These are phyloP conservation scores for Artemia sp. DNA, from an alignment of 2,888 invertebrate genomes.

Conservation along the genomic window DNA sequence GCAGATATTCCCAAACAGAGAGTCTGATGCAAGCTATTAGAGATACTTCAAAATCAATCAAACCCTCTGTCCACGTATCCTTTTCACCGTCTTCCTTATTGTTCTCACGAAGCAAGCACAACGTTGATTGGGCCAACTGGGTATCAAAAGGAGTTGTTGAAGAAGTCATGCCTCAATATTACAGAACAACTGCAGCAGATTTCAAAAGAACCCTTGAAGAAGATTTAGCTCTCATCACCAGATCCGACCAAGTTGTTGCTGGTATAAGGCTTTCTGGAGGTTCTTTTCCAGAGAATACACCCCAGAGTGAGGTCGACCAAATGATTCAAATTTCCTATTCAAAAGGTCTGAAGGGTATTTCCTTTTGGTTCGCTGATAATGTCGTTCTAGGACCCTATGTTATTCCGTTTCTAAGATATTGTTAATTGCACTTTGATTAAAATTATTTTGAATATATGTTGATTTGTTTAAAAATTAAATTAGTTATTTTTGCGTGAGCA, in stretches of 20 bases:
- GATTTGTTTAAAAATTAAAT: too few relatives aligned
- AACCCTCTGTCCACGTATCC: constrained; percentile 14
- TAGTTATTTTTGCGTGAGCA: too few relatives aligned
- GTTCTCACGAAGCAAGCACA: constrained; percentile 18
- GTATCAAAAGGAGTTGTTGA: constrained; percentile 16
- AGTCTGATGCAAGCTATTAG: constrained; percentile 18
- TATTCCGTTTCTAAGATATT: constrained; percentile 6
- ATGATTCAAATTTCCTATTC: constrained; percentile 19
- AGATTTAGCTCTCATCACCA: constrained; percentile 17
- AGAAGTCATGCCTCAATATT: constrained; percentile 20
- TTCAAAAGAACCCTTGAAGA: constrained; percentile 16
- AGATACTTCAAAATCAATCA: constrained; percentile 11
- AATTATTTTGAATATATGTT: too few relatives aligned
- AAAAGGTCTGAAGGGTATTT: constrained; percentile 20
- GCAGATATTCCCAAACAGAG: constrained; percentile 15
- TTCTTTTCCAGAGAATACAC: constrained; percentile 17
- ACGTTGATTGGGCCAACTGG: constrained; percentile 21
- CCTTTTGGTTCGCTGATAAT: constrained; percentile 20
- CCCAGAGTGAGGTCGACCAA: constrained; percentile 18
- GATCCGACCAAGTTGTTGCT: constrained; percentile 17
- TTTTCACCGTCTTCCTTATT: constrained; percentile 19
- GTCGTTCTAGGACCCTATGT: constrained; percentile 16
- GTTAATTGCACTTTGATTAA: not conserved
- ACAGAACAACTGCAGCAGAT: constrained; percentile 18
- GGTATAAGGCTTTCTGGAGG: constrained; percentile 20